These are phyloP conservation scores for Entomobrya proxima DNA, from an alignment of 2,888 invertebrate species.

Conservation along the genomic window DNA sequence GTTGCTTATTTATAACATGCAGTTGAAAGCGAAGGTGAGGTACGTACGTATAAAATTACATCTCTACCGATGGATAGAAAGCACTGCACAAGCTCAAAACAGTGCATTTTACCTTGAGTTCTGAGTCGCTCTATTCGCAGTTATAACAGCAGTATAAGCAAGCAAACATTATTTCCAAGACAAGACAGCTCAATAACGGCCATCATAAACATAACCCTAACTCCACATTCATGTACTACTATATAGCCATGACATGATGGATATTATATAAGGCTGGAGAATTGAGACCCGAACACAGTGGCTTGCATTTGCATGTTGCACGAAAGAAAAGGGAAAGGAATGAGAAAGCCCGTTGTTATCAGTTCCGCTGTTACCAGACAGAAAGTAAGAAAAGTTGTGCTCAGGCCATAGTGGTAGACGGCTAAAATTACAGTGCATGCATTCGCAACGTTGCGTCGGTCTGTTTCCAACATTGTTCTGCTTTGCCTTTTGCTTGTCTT, in stretches of 20 bases:
- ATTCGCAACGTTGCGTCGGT: background rate
- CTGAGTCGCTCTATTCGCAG: background rate
- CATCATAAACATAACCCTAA: constrained; percentile 5
- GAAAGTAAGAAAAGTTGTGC: constrained; percentile 2
- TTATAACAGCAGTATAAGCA: background rate
- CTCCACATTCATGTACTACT: background rate
- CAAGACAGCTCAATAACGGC: background rate
- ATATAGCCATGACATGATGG: constrained; percentile 20
- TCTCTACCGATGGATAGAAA: too few relatives aligned
- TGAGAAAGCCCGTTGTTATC: constrained; percentile 17
- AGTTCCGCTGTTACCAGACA: constrained; percentile 12
- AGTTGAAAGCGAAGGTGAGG: too few relatives aligned
- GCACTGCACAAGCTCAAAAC: background rate
- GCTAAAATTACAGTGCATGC: background rate
- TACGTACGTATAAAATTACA: too few relatives aligned
- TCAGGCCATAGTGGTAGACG: too few relatives aligned
- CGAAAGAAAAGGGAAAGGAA: constrained; percentile 34
- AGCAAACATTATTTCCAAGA: background rate
- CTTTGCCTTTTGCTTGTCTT: background rate
- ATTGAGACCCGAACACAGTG: background rate
- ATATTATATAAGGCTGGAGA: background rate
- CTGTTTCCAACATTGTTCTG: background rate
- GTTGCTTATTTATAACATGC: background rate
- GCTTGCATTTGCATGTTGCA: constrained; percentile 17
- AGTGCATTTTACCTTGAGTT: background rate